phyloP scores from a whole-genome alignment of 2,797 vertebrate species.

The Falco naumanni region DNA sequence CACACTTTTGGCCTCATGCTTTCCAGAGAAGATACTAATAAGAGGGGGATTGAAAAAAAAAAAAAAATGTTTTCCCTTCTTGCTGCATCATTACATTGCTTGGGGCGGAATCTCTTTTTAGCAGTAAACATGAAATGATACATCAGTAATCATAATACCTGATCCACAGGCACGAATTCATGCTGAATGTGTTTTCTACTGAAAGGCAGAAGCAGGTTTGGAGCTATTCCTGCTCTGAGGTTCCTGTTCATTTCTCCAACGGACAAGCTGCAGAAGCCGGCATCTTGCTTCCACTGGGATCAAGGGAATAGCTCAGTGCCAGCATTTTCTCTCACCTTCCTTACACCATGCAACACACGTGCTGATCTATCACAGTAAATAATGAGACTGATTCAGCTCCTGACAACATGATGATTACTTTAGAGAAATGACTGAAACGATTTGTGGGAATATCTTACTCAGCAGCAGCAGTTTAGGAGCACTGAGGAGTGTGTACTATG shows the following conservation, averaged over 20 bases:
- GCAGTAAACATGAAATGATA: background rate
- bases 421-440: background rate
- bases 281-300: background rate
- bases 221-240: background rate
- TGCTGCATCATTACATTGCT: background rate
- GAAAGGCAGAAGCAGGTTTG: background rate
- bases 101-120: background rate
- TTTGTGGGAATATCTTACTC: background rate
- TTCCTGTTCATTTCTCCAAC: background rate
- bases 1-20: background rate
- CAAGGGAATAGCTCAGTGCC: background rate
- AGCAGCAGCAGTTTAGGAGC: background rate
- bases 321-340: background rate
- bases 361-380: background rate
- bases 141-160: background rate
- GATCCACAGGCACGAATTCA: background rate
- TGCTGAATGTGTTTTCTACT: background rate
- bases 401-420: background rate
- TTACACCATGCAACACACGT: background rate
- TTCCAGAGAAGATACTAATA: background rate
- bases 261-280: background rate
- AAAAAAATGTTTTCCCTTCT: background rate
- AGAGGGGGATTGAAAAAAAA: background rate
- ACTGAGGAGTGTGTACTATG: background rate
- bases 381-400: background rate